phyloP scores from a whole-genome alignment of 2,888 invertebrate species.

The Lampropteryx suffumata region DNA sequence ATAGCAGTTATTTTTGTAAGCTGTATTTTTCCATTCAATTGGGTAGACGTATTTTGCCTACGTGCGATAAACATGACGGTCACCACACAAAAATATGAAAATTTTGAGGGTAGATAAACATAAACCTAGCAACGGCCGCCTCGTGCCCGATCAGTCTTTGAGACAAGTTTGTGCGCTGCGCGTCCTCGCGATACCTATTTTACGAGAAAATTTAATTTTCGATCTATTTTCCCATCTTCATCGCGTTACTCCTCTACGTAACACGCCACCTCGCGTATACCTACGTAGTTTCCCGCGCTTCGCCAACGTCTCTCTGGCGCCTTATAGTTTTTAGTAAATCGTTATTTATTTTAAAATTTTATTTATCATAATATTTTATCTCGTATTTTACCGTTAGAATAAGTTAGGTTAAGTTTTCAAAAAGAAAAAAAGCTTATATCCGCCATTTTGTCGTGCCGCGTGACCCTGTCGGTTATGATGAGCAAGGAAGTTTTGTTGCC shows the following conservation, averaged over 20 bases:
- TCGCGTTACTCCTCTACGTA: slow-evolving; percentile 40
- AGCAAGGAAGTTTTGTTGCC: slow-evolving; percentile 52
- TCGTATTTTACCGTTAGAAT: slow-evolving; percentile 35
- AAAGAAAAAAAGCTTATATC: slow-evolving; percentile 27
- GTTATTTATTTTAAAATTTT: slow-evolving; percentile 36
- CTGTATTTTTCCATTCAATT: too few species aligned
- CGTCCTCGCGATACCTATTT: slow-evolving; percentile 46
- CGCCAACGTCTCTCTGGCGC: slow-evolving; percentile 50
- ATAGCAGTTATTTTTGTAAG: neutral
- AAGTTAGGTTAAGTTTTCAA: slow-evolving; percentile 43
- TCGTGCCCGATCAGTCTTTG: slow-evolving; percentile 53
- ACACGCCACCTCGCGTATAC: slow-evolving; percentile 18
- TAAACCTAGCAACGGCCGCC: slow-evolving; percentile 23
- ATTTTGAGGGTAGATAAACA: slow-evolving; percentile 49
- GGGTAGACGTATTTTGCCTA: slow-evolving; percentile 9
- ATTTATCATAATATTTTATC: slow-evolving; percentile 19
- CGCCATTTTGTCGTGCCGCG: slow-evolving; percentile 44
- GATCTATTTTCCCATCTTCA: slow-evolving; percentile 26
- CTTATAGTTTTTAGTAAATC: slow-evolving; percentile 22
- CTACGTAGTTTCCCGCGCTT: slow-evolving; percentile 28
- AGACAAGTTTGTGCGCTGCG: slow-evolving; percentile 56
- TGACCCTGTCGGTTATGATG: slow-evolving; percentile 46
- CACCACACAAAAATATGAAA: slow-evolving; percentile 6
- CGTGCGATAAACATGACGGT: neutral
- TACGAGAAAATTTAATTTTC: slow-evolving; percentile 41